Percentiles rank a stretch among this genome's conserved stretches.
Conservation (phyloP, 2,888 invertebrate genomes). For the Pachliopta kotzebuea region DNA sequence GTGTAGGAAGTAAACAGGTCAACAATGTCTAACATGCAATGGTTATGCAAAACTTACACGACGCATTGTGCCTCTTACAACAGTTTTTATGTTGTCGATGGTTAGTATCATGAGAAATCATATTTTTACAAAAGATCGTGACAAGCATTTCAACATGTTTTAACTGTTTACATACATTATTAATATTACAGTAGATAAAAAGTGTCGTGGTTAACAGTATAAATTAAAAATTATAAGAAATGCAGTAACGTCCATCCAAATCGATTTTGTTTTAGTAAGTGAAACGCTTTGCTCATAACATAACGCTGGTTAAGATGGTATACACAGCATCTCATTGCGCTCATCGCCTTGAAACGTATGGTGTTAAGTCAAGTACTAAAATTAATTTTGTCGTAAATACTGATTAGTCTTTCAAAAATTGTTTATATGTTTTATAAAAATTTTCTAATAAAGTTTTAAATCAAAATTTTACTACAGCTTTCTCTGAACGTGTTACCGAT, state of each 20-base stretch:
- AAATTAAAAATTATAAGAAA: background rate
- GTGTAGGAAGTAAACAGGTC: constrained; percentile 12
- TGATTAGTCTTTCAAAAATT: background rate
- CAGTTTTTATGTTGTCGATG: constrained; percentile 42
- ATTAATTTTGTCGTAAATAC: background rate
- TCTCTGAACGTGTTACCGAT: too few relatives aligned
- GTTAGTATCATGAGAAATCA: constrained; percentile 46
- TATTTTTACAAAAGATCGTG: background rate
- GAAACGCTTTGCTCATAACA: too few relatives aligned
- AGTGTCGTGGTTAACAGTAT: background rate
- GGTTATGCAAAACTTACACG: constrained; percentile 18
- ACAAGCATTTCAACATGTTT: background rate
- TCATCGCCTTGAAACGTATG: too few relatives aligned
- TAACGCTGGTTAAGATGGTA: too few relatives aligned
- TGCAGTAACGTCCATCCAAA: background rate
- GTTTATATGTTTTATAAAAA: too few relatives aligned
- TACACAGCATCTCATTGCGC: too few relatives aligned
- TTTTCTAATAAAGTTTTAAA: too few relatives aligned
- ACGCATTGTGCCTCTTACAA: constrained; percentile 27
- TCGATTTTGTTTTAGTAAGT: too few relatives aligned
- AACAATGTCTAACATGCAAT: constrained; percentile 6
- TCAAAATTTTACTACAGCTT: too few relatives aligned
- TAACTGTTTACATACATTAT: background rate
- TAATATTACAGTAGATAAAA: background rate
- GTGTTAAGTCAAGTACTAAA: too few relatives aligned